A percentile compares a stretch with the other conserved stretches of the same genome.
Evolutionary conservation across 2,113 vertebrate genomes (phyloP).

Genomic region (Euleptes europaea): DNA sequence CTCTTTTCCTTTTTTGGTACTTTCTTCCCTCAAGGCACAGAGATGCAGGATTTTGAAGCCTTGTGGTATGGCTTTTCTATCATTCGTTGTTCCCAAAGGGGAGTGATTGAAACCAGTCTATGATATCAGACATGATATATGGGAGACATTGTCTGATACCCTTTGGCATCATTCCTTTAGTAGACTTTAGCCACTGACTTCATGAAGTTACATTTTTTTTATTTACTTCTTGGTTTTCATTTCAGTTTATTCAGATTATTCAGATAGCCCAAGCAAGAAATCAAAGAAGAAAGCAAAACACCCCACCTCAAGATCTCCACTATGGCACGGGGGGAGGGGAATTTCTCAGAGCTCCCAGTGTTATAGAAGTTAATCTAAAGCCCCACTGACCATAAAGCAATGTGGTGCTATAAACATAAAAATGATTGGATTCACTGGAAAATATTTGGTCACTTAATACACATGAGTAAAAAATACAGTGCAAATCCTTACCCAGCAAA

Average conservation of each 20-base stretch:
- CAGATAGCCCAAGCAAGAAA: not conserved
- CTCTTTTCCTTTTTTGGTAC: not conserved
- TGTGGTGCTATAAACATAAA: constrained; percentile 61
- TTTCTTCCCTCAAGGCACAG: not conserved
- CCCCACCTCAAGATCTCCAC: not conserved
- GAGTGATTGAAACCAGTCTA: not conserved
- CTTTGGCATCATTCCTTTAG: not conserved
- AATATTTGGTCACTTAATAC: constrained; percentile 62
- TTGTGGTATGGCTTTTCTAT: not conserved
- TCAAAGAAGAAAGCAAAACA: not conserved
- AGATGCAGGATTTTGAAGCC: not conserved
- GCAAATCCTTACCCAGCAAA: constrained; percentile 66
- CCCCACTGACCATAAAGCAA: constrained; percentile 42
- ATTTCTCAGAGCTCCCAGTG: not conserved
- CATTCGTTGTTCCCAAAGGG: not conserved
- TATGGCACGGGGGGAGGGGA: too few species aligned
- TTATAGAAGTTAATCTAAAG: constrained; percentile 54
- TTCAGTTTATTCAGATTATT: not conserved
- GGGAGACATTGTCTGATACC: not conserved
- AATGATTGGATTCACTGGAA: constrained; percentile 66
- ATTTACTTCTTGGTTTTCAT: not conserved
- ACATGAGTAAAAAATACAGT: constrained; percentile 63
- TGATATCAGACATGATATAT: not conserved
- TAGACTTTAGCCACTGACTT: not conserved
- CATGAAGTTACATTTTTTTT: not conserved